These are phyloP conservation scores for Paratilapia polleni DNA, from an alignment of 2,113 vertebrate genomes.

Conservation along the genomic window DNA sequence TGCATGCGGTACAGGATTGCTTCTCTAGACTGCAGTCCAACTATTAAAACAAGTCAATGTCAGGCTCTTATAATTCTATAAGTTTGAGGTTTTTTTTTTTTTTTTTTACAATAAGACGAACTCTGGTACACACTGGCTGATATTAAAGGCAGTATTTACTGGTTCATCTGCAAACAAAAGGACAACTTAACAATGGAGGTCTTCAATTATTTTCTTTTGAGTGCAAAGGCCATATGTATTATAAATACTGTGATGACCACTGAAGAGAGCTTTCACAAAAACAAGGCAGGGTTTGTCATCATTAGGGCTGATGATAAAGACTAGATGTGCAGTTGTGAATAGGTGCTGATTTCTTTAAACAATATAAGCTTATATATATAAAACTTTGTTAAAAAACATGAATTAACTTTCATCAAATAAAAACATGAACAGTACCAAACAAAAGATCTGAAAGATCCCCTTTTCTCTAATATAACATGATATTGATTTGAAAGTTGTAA, in stretches of 20 bases:
- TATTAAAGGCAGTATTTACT: conserved; percentile 3
- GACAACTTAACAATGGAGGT: background rate
- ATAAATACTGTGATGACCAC: background rate
- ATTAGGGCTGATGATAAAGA: too few species aligned
- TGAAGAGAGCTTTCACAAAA: background rate
- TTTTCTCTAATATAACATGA: too few species aligned
- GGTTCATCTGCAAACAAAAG: background rate
- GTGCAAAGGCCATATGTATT: background rate
- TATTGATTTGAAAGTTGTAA: too few species aligned
- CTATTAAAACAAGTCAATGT: background rate
- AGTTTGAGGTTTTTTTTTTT: background rate
- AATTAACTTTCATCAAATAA: too few species aligned
- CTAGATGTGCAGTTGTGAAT: background rate
- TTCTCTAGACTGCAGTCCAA: background rate
- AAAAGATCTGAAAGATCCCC: too few species aligned
- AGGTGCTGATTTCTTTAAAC: too few species aligned
- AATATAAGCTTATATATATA: too few species aligned
- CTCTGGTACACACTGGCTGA: background rate
- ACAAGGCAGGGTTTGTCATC: too few species aligned
- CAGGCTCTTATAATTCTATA: background rate
- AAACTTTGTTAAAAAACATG: too few species aligned
- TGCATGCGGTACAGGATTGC: background rate
- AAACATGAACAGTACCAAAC: too few species aligned
- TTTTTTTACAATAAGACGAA: background rate
- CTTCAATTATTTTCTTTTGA: conserved; percentile 9